Percentiles rank a stretch among this genome's conserved stretches.
phyloP scores from a whole-genome alignment of 2,797 vertebrate species.

The Lepilemur septentrionalis region DNA sequence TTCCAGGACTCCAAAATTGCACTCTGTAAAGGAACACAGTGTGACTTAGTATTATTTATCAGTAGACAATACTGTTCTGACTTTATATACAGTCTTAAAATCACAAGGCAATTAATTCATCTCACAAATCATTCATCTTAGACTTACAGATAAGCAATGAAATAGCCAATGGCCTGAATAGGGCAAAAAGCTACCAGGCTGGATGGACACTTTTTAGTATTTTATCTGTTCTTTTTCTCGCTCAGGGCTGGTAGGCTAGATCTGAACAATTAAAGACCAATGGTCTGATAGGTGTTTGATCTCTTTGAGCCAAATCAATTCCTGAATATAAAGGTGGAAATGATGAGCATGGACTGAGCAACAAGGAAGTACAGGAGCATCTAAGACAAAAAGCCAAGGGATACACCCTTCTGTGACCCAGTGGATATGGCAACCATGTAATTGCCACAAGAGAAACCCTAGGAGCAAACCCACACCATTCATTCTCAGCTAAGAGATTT shows the following conservation, averaged over 20 bases:
- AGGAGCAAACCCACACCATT: neutral
- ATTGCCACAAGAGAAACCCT: neutral
- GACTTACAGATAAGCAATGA: constrained; percentile 71
- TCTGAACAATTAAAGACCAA: constrained; percentile 57
- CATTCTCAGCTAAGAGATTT: constrained; percentile 64
- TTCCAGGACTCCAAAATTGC: neutral
- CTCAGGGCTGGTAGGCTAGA: constrained; percentile 65
- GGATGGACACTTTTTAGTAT: constrained; percentile 65
- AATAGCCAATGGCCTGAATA: constrained; percentile 70
- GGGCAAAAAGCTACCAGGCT: constrained; percentile 65
- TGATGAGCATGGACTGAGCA: neutral
- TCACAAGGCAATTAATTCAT: constrained; percentile 71
- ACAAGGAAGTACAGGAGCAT: neutral
- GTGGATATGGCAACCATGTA: neutral
- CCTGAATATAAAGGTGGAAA: neutral
- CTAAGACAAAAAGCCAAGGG: neutral
- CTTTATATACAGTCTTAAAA: constrained; percentile 55
- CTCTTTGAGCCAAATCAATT: constrained; percentile 46
- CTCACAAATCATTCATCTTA: constrained; percentile 76
- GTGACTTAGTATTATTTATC: constrained; percentile 54
- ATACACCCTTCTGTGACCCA: neutral
- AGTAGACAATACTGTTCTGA: constrained; percentile 54
- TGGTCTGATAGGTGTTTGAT: constrained; percentile 35
- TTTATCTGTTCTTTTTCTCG: constrained; percentile 76
- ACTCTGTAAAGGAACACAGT: constrained; percentile 44